A percentile compares a stretch with the other conserved stretches of the same genome.
Conservation (phyloP, 2,113 vertebrate species). For the Eolophus roseicapilla region DNA sequence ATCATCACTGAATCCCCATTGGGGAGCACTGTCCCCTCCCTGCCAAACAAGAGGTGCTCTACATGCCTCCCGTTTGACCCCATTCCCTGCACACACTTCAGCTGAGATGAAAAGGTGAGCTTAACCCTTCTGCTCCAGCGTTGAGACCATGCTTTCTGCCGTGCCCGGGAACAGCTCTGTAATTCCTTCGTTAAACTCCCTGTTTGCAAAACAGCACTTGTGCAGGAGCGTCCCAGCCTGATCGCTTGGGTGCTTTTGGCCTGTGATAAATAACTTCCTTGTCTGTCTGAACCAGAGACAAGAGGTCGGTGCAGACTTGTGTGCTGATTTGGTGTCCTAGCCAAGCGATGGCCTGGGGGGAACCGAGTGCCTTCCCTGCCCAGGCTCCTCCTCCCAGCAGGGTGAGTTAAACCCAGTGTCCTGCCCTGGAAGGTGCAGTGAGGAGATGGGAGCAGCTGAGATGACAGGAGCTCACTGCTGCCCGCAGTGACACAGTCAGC, state of each 20-base stretch:
- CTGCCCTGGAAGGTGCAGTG: background rate
- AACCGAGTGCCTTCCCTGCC: background rate
- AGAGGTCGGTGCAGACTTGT: background rate
- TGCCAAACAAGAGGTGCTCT: accelerated
- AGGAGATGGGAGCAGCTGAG: background rate
- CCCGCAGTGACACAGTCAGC: accelerated
- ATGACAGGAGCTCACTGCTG: background rate
- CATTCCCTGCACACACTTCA: background rate
- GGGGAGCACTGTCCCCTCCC: background rate
- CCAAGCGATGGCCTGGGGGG: background rate
- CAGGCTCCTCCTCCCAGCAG: background rate
- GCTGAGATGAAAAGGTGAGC: background rate
- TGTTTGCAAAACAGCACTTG: background rate
- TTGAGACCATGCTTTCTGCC: background rate
- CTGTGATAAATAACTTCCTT: background rate
- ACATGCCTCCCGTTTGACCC: background rate
- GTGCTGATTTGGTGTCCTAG: conserved; percentile 1
- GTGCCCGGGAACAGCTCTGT: background rate
- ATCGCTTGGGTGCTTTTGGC: background rate
- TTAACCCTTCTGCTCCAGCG: background rate
- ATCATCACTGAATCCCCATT: accelerated
- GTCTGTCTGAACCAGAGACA: background rate
- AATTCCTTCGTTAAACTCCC: background rate
- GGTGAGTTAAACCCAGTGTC: background rate
- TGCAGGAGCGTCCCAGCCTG: background rate